Evolutionary conservation across 1,140 invertebrate species (phyloP).

Genomic region (Calliphora vicina): DNA sequence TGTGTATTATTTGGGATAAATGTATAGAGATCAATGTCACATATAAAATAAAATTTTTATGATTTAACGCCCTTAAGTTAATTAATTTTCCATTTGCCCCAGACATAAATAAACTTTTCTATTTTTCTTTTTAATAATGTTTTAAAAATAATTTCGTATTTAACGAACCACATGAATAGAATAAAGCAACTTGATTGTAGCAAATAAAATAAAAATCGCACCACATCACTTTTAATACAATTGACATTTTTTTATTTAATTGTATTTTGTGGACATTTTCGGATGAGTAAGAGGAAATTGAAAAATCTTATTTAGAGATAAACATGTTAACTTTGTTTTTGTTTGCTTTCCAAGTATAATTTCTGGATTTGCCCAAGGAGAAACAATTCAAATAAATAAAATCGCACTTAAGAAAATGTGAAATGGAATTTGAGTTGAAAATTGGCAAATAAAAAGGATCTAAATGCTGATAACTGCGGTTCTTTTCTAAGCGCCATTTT

Average conservation of each 20-base stretch:
- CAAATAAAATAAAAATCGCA: background rate
- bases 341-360: no score
- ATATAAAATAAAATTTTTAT: no score
- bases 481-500: background rate
- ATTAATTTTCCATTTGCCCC: no score
- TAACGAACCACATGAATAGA: background rate
- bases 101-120: no score
- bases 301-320: slow-evolving; percentile 29
- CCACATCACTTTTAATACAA: background rate
- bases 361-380: background rate
- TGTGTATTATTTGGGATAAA: no score
- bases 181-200: background rate
- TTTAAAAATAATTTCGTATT: no score
- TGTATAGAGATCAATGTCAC: no score
- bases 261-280: background rate
- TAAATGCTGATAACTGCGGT: background rate
- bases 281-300: slow-evolving; percentile 18
- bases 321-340: slow-evolving; percentile 11
- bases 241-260: slow-evolving; percentile 32
- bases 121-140: no score
- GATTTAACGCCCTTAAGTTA: no score
- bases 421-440: background rate
- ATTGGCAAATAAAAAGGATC: background rate
- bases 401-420: background rate
- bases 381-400: background rate